Percentiles rank a stretch among this genome's conserved stretches.
phyloP scores from a whole-genome alignment of 1,140 invertebrate genomes.

The Globodera rostochiensis region DNA sequence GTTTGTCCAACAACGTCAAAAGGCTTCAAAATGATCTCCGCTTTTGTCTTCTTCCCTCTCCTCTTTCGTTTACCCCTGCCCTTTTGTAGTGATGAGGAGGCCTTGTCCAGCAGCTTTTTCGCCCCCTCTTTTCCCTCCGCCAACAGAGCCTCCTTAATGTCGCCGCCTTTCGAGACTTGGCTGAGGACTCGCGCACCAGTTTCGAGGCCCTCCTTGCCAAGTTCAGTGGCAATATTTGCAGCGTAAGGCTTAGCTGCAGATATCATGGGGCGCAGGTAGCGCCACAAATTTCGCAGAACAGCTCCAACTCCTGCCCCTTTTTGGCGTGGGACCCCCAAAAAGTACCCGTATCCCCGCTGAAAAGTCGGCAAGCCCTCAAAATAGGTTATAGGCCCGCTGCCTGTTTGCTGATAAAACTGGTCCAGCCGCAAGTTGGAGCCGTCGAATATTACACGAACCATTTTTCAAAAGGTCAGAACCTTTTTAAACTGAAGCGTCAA shows the following conservation, averaged over 20 bases:
- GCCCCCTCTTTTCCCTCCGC: slow-evolving; percentile 6
- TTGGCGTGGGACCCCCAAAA: neutral
- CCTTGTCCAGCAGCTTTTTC: slow-evolving; percentile 6
- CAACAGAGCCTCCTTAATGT: neutral
- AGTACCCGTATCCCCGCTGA: slow-evolving; percentile 21
- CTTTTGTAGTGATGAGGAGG: neutral
- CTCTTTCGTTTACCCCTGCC: neutral
- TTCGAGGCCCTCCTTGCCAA: neutral
- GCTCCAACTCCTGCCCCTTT: slow-evolving; percentile 5
- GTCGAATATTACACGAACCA: slow-evolving; percentile 35
- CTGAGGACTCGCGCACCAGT: neutral
- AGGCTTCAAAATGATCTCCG: neutral
- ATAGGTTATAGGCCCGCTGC: neutral
- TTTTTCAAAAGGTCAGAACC: slow-evolving; percentile 2
- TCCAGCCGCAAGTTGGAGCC: neutral
- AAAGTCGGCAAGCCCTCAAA: neutral
- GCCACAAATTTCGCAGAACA: slow-evolving; percentile 18
- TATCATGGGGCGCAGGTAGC: slow-evolving; percentile 2
- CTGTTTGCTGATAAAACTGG: slow-evolving; percentile 14
- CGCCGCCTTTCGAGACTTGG: neutral
- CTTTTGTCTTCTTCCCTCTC: neutral
- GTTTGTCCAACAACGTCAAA: neutral
- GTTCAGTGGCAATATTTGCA: neutral
- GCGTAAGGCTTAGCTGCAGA: neutral
- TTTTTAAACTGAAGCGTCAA: slow-evolving; percentile 2